Conservation (phyloP, 2,113 vertebrate genomes). For the Labrus mixtus region DNA sequence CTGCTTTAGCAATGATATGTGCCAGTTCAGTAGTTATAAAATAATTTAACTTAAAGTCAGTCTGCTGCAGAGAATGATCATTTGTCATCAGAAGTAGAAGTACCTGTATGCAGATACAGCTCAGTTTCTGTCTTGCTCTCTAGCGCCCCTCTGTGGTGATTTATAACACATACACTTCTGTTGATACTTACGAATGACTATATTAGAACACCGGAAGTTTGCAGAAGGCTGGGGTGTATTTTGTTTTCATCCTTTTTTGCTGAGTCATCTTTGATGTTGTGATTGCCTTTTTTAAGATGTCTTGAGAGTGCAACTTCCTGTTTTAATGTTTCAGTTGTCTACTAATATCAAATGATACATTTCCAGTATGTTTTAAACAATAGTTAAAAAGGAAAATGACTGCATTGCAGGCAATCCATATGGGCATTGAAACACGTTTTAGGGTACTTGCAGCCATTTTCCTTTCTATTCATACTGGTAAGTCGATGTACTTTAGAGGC, state of each 20-base stretch:
- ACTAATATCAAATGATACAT: not conserved
- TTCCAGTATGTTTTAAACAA: not conserved
- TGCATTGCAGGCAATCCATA: too few species aligned
- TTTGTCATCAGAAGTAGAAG: not conserved
- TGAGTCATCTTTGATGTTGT: constrained; percentile 15
- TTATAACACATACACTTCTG: constrained; percentile 23
- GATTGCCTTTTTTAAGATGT: too few species aligned
- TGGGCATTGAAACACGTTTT: not conserved
- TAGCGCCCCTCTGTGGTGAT: constrained; percentile 65
- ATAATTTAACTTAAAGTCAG: not conserved
- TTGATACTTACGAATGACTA: constrained; percentile 18
- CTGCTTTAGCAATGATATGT: not conserved
- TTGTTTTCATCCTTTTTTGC: not conserved
- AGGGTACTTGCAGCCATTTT: not conserved
- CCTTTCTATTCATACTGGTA: too few species aligned
- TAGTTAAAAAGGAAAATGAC: not conserved
- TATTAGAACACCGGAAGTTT: constrained; percentile 29
- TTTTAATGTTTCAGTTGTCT: not conserved
- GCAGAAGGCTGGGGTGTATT: not conserved
- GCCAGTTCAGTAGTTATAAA: not conserved
- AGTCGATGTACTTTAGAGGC: not conserved
- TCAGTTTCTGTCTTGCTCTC: constrained; percentile 25
- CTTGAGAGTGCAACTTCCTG: not conserved
- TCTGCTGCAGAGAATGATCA: not conserved
- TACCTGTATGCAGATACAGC: not conserved